These are phyloP conservation scores for Saguinus imperator DNA, from an alignment of 2,113 vertebrate species.

Conservation along the genomic window DNA sequence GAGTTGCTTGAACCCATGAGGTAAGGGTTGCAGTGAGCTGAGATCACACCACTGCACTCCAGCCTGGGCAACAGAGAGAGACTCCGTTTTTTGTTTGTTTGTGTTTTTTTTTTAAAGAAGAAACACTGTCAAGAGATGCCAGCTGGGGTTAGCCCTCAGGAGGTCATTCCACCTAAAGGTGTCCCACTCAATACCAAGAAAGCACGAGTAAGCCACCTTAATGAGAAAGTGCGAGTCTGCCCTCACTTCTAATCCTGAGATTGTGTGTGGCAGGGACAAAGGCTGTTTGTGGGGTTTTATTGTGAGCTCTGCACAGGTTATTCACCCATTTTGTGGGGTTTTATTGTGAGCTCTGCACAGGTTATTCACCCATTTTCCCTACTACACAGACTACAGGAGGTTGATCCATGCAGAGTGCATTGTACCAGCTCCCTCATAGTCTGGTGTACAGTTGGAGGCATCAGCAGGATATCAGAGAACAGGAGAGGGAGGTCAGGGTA, in stretches of 20 bases:
- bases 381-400: not conserved
- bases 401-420: not conserved
- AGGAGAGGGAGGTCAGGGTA: not conserved
- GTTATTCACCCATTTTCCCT: not conserved
- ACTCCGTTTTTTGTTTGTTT: too few species aligned
- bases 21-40: too few species aligned
- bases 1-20: too few species aligned
- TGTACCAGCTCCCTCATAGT: not conserved
- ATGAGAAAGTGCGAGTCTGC: not conserved
- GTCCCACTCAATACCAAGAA: not conserved
- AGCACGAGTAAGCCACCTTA: not conserved
- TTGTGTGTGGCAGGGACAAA: not conserved
- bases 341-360: not conserved
- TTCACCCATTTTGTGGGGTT: not conserved
- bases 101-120: not conserved
- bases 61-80: too few species aligned
- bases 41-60: too few species aligned
- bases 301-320: not conserved
- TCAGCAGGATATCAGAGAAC: not conserved
- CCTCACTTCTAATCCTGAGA: not conserved
- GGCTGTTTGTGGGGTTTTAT: not conserved
- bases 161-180: not conserved
- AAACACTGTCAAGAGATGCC: not conserved
- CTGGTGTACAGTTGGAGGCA: not conserved
- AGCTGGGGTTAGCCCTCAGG: not conserved